These are phyloP conservation scores for Eudorcas thomsonii DNA, from an alignment of 2,113 vertebrate species.

Conservation along the genomic window DNA sequence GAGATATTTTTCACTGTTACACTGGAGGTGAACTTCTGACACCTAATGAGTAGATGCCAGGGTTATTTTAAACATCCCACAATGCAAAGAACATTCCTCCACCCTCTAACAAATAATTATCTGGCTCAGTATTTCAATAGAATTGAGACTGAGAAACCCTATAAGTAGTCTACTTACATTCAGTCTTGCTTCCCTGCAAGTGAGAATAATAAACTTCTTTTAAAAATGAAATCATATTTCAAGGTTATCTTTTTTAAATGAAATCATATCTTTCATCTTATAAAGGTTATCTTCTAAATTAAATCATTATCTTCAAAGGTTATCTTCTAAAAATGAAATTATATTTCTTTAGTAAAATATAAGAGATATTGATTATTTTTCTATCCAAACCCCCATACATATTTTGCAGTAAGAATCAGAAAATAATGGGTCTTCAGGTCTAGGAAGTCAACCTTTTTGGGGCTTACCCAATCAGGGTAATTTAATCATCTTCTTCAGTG, in stretches of 20 bases:
- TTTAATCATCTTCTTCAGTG: not conserved
- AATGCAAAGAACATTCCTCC: not conserved
- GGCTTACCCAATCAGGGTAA: not conserved
- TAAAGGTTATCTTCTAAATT: not conserved
- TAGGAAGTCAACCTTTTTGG: not conserved
- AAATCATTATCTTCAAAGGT: not conserved
- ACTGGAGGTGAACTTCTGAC: not conserved
- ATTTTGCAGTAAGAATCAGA: not conserved
- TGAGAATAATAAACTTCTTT: not conserved
- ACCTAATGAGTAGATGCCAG: not conserved
- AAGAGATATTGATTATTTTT: not conserved
- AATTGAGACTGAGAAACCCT: not conserved
- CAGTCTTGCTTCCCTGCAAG: not conserved
- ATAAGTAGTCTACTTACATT: not conserved
- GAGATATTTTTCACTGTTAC: not conserved
- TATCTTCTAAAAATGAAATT: not conserved
- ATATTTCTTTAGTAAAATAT: not conserved
- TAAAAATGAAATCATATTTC: not conserved
- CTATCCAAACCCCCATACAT: not conserved
- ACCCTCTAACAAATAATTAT: not conserved
- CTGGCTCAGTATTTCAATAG: not conserved
- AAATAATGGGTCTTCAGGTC: not conserved
- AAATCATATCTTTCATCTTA: not conserved
- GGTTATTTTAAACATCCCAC: not conserved
- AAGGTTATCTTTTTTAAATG: not conserved